phyloP scores from a whole-genome alignment of 2,888 invertebrate species.

The Ectobius pallidus region DNA sequence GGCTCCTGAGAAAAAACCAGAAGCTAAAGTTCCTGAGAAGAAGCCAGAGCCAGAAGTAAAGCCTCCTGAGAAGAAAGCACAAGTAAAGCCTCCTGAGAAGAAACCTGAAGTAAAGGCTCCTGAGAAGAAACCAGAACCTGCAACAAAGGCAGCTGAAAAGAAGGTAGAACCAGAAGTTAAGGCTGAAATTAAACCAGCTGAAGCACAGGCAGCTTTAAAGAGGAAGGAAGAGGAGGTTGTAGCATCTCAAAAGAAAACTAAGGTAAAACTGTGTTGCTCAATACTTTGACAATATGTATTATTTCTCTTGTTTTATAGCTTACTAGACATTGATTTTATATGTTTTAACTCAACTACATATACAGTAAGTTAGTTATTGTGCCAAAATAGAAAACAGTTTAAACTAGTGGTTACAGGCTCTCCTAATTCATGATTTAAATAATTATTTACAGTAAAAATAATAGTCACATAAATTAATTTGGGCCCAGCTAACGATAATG shows the following conservation, averaged over 20 bases:
- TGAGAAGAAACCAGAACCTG: conserved; percentile 34
- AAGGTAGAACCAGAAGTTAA: conserved; percentile 34
- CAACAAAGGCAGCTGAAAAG: conserved; percentile 46
- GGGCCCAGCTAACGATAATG: too few species aligned
- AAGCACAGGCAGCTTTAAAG: conserved; percentile 46
- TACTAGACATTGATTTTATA: too few species aligned
- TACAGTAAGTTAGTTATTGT: too few species aligned
- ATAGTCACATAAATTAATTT: too few species aligned
- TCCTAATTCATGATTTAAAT: too few species aligned
- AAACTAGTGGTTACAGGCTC: too few species aligned
- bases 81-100: conserved; percentile 29
- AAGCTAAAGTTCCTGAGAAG: conserved; percentile 38
- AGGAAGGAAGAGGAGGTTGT: neutral
- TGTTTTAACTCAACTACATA: too few species aligned
- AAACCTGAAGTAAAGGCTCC: conserved; percentile 36
- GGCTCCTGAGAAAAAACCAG: conserved; percentile 20
- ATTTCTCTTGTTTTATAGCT: too few species aligned
- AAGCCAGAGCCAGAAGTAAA: conserved; percentile 35
- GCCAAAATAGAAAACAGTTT: too few species aligned
- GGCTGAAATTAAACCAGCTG: conserved; percentile 43
- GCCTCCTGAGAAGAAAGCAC: conserved; percentile 40
- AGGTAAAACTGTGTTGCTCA: too few species aligned
- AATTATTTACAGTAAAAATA: too few species aligned
- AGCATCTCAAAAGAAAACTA: conserved; percentile 1
- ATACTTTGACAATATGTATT: too few species aligned